These are phyloP conservation scores for Phalacrocorax pelagicus DNA, from an alignment of 2,113 vertebrate species.

Conservation along the genomic window DNA sequence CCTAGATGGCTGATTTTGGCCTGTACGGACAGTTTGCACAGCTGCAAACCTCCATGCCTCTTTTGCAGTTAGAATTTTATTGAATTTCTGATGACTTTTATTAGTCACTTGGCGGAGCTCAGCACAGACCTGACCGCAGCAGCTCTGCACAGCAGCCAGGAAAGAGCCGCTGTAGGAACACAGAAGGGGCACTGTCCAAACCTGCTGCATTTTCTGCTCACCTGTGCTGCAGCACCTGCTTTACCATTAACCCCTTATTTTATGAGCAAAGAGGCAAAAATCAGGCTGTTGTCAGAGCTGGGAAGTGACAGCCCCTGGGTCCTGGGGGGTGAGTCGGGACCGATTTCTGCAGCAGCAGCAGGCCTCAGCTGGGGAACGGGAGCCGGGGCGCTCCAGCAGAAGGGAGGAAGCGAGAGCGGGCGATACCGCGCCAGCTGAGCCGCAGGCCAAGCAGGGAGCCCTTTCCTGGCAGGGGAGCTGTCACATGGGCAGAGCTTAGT, in stretches of 20 bases:
- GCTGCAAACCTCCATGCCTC: background rate
- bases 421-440: background rate
- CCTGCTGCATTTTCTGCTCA: background rate
- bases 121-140: background rate
- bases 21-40: background rate
- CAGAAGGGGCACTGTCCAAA: no score
- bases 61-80: background rate
- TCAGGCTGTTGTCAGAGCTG: background rate
- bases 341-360: background rate
- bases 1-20: background rate
- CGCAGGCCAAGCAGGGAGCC: background rate
- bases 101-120: background rate
- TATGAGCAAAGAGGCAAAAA: background rate
- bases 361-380: background rate
- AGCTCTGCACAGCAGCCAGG: background rate
- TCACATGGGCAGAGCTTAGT: background rate
- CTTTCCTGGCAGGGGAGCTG: background rate
- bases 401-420: background rate
- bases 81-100: background rate
- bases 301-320: fast-evolving
- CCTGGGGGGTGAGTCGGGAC: background rate
- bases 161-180: background rate
- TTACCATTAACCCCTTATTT: background rate
- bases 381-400: background rate
- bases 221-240: background rate